phyloP scores from a whole-genome alignment of 2,888 invertebrate species.

The Blastobasis lacticolella region DNA sequence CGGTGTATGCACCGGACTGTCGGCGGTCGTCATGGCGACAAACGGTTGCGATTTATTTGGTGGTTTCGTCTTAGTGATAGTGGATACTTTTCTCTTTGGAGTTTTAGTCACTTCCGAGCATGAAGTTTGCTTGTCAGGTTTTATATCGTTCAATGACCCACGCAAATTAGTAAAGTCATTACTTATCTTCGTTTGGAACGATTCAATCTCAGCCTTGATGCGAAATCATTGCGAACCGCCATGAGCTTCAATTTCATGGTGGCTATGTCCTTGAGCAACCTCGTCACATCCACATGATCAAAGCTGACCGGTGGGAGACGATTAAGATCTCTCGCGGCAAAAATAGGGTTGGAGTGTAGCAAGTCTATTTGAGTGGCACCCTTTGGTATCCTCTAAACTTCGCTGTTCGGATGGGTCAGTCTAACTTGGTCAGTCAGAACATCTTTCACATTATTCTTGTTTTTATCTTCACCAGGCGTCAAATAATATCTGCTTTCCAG shows the following conservation, averaged over 20 bases:
- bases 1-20: background rate
- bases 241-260: constrained; percentile 1
- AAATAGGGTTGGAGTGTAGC: too few relatives aligned
- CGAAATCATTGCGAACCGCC: background rate
- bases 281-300: constrained; percentile 9
- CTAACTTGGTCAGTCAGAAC: constrained; percentile 9
- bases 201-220: background rate
- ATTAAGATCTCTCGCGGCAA: constrained; percentile 7
- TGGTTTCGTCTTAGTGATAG: too few relatives aligned
- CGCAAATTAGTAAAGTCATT: too few relatives aligned
- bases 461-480: constrained; percentile 5
- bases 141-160: too few relatives aligned
- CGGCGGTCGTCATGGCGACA: background rate
- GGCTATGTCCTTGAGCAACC: constrained; percentile 3
- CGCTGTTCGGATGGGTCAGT: constrained; percentile 2
- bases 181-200: too few relatives aligned
- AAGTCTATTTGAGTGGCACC: too few relatives aligned
- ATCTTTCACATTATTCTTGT: constrained; percentile 8
- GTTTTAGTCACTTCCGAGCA: too few relatives aligned
- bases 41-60: background rate
- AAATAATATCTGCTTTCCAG: background rate
- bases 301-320: constrained; percentile 8
- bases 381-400: too few relatives aligned
- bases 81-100: too few relatives aligned
- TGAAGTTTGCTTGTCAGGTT: too few relatives aligned